Conservation (phyloP, 2,888 invertebrate genomes). For the Electrophaes corylata region DNA sequence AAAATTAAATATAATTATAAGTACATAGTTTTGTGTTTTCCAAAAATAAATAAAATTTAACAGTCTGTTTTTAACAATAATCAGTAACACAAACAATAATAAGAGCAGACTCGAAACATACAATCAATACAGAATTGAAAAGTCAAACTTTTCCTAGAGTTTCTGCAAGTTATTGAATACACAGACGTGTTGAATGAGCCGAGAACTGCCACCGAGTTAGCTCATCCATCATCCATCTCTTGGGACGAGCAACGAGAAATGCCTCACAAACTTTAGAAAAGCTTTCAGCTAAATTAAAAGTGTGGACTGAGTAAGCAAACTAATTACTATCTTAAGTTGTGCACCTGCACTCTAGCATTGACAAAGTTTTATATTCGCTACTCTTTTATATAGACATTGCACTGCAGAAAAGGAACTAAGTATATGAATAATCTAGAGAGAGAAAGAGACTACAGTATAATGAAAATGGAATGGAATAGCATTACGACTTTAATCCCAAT, state of each 20-base stretch:
- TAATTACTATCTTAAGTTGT: slow-evolving; percentile 1
- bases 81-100: too few species aligned
- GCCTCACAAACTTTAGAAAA: slow-evolving; percentile 15
- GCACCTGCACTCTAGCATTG: neutral
- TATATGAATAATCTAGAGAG: too few species aligned
- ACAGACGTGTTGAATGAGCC: slow-evolving; percentile 23
- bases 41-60: too few species aligned
- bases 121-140: neutral
- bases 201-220: slow-evolving; percentile 12
- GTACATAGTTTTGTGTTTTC: too few species aligned
- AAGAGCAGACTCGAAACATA: neutral
- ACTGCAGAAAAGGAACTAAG: too few species aligned
- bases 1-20: too few species aligned
- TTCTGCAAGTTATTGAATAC: slow-evolving; percentile 9
- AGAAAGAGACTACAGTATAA: too few species aligned
- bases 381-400: too few species aligned
- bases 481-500: too few species aligned
- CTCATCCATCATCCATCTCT: slow-evolving; percentile 29
- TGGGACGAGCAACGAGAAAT: slow-evolving; percentile 10
- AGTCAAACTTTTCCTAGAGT: neutral
- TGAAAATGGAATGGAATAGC: too few species aligned
- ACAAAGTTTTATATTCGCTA: too few species aligned
- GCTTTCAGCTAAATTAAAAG: slow-evolving; percentile 28
- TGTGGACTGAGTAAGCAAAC: slow-evolving; percentile 3
- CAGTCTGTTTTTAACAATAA: too few species aligned